Percentiles rank a stretch among this genome's conserved stretches.
Evolutionary conservation across 2,888 invertebrate species (phyloP).

Genomic region (Tethea ocularis): DNA sequence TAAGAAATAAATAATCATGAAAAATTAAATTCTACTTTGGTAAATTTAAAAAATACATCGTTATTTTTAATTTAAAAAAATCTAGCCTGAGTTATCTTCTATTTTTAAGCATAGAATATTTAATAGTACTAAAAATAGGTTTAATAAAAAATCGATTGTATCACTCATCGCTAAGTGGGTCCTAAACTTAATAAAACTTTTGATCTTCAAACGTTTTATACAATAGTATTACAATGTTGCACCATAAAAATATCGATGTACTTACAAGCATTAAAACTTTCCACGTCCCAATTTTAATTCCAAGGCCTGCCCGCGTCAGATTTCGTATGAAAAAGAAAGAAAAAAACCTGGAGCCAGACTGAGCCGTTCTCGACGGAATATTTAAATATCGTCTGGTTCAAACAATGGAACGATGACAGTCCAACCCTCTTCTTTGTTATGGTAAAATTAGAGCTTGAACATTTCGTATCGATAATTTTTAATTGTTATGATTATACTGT

Average conservation of each 20-base stretch:
- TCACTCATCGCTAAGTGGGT: too few relatives aligned
- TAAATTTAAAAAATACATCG: neutral
- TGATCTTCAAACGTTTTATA: neutral
- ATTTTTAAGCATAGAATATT: too few relatives aligned
- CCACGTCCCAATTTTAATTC: conserved; percentile 12
- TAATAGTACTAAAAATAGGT: too few relatives aligned
- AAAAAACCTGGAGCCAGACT: conserved; percentile 52
- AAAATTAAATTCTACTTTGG: too few relatives aligned
- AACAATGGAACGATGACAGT: conserved; percentile 71
- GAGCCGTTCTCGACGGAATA: conserved; percentile 57
- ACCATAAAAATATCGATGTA: conserved; percentile 1
- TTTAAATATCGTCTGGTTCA: conserved; percentile 78
- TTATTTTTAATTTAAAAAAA: too few relatives aligned
- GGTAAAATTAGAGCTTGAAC: conserved; percentile 64
- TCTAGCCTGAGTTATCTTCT: too few relatives aligned
- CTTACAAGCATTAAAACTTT: conserved; percentile 9
- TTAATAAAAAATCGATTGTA: too few relatives aligned
- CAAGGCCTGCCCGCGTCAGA: conserved; percentile 46
- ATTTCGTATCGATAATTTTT: conserved; percentile 17
- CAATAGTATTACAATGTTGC: neutral
- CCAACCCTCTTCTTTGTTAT: conserved; percentile 70
- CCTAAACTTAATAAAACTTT: too few relatives aligned
- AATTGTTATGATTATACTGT: conserved; percentile 4
- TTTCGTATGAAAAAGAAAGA: conserved; percentile 51
- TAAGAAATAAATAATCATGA: too few relatives aligned